phyloP scores from a whole-genome alignment of 2,888 invertebrate genomes.

The Philereme transversata region DNA sequence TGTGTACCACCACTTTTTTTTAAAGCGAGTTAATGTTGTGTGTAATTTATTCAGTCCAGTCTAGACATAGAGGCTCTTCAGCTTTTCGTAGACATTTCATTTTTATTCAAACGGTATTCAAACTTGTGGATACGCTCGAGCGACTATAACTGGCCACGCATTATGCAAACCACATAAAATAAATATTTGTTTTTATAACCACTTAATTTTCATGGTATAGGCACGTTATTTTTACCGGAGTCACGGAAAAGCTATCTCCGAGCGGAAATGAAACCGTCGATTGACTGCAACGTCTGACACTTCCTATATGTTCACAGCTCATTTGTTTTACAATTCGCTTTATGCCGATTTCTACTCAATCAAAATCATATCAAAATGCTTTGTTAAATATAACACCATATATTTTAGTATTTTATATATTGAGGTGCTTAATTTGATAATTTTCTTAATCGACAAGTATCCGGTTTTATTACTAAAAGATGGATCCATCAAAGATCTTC shows the following conservation, averaged over 20 bases:
- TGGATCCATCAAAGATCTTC: no score
- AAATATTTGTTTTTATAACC: conserved; percentile 20
- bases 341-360: conserved; percentile 26
- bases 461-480: no score
- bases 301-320: conserved; percentile 28
- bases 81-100: not conserved
- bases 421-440: no score
- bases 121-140: not conserved
- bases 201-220: conserved; percentile 24
- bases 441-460: no score
- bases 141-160: not conserved
- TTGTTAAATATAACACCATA: no score
- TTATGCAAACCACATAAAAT: conserved; percentile 15
- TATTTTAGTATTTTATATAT: no score
- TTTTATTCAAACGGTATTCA: not conserved
- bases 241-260: conserved; percentile 42
- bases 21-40: conserved; percentile 16
- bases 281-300: conserved; percentile 29
- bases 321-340: conserved; percentile 17
- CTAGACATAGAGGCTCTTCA: conserved; percentile 12
- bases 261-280: conserved; percentile 48
- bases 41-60: conserved; percentile 17
- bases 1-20: conserved; percentile 24
- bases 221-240: conserved; percentile 29
- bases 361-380: not conserved